Evolutionary conservation across 2,888 invertebrate species (phyloP).

Genomic region (Tetrapedia diversipes): DNA sequence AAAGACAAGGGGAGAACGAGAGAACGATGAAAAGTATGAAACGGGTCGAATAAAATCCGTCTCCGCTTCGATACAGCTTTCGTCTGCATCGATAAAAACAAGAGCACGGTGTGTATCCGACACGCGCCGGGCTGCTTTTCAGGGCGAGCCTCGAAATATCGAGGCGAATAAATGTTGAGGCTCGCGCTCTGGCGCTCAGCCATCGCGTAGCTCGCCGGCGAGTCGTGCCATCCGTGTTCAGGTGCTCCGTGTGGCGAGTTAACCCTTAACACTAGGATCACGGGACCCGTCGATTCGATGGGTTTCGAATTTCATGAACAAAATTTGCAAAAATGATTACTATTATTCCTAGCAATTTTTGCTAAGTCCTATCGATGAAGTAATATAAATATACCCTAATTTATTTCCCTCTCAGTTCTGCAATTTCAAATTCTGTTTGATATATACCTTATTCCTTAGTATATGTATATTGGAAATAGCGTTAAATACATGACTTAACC

Average conservation of each 20-base stretch:
- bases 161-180: constrained; percentile 39
- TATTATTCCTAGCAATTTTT: too few relatives aligned
- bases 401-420: too few relatives aligned
- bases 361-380: too few relatives aligned
- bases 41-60: constrained; percentile 28
- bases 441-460: too few relatives aligned
- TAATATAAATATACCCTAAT: too few relatives aligned
- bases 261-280: too few relatives aligned
- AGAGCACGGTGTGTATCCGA: constrained; percentile 37
- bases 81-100: constrained; percentile 24
- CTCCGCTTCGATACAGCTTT: constrained; percentile 1
- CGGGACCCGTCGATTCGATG: too few relatives aligned
- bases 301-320: too few relatives aligned
- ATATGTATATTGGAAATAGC: too few relatives aligned
- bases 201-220: constrained; percentile 47
- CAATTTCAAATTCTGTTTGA: too few relatives aligned
- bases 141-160: constrained; percentile 23
- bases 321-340: too few relatives aligned
- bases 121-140: constrained; percentile 42
- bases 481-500: too few relatives aligned
- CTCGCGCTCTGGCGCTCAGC: constrained; percentile 23
- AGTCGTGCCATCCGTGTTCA: constrained; percentile 56
- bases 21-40: not conserved
- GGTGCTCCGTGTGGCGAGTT: constrained; percentile 47
- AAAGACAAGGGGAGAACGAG: not conserved